Conservation (phyloP, 1,140 invertebrate genomes). For the Trichoplusia ni region DNA sequence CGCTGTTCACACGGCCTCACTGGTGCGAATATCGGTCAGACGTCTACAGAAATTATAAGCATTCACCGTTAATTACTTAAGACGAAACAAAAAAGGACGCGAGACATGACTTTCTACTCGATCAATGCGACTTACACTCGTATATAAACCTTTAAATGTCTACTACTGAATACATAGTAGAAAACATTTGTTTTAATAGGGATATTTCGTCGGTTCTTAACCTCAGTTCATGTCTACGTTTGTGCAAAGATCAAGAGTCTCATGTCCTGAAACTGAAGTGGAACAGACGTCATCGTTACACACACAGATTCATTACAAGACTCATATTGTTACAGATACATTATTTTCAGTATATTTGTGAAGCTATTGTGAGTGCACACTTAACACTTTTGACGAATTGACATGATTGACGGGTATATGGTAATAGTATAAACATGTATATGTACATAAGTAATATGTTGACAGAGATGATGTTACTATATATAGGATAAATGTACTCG, state of each 20-base stretch:
- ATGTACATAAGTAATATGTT: neutral
- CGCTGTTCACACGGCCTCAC: too few relatives aligned
- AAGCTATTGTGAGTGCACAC: constrained; percentile 14
- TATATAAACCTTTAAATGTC: too few relatives aligned
- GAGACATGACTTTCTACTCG: too few relatives aligned
- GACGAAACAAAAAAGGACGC: too few relatives aligned
- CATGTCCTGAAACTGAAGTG: neutral
- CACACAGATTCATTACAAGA: neutral
- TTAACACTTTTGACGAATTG: constrained; percentile 21
- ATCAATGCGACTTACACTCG: too few relatives aligned
- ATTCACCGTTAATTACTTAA: too few relatives aligned
- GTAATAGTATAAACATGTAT: constrained; percentile 9
- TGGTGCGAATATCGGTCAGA: too few relatives aligned
- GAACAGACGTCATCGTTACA: neutral
- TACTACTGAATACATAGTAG: too few relatives aligned
- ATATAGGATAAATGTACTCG: neutral
- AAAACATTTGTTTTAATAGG: too few relatives aligned
- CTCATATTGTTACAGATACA: neutral
- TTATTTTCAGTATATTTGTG: neutral
- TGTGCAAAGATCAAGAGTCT: neutral
- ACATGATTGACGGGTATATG: constrained; percentile 5
- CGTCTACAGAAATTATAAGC: too few relatives aligned
- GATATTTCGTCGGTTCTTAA: neutral
- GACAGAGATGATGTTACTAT: neutral
- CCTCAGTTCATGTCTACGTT: neutral